Evolutionary conservation across 2,888 invertebrate genomes (phyloP).

Genomic region (Phlogophora meticulosa): DNA sequence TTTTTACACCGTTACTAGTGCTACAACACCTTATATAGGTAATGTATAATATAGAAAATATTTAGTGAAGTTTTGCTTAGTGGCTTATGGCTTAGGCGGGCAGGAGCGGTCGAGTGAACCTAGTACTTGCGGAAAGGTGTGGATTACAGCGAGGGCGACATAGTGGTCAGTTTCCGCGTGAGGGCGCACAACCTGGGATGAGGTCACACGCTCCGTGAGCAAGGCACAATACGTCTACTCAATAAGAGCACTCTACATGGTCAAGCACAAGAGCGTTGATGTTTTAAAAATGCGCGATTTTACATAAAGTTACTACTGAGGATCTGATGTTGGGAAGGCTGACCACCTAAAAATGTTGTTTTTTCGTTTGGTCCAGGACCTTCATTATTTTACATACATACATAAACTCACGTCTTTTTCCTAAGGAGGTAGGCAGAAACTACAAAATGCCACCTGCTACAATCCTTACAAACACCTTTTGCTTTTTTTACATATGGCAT

Average conservation of each 20-base stretch:
- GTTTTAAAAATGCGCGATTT: slow-evolving; percentile 12
- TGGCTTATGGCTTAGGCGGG: slow-evolving; percentile 20
- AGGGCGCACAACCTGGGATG: slow-evolving; percentile 79
- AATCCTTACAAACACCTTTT: no score
- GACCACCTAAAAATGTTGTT: no score
- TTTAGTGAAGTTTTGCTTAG: slow-evolving; percentile 5
- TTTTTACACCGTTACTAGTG: neutral
- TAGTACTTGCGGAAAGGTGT: slow-evolving; percentile 75
- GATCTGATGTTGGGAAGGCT: no score
- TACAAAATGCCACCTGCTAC: no score
- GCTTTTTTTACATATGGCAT: no score
- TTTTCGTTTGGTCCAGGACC: no score
- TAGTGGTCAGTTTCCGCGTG: slow-evolving; percentile 84
- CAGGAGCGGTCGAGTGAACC: slow-evolving; percentile 33
- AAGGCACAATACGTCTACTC: slow-evolving; percentile 79
- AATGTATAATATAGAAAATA: no score
- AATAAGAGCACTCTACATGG: slow-evolving; percentile 56
- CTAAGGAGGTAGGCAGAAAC: no score
- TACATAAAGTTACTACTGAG: no score
- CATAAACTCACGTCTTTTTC: no score
- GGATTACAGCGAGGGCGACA: slow-evolving; percentile 80
- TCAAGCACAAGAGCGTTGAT: slow-evolving; percentile 33
- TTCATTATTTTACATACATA: no score
- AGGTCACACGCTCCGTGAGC: slow-evolving; percentile 85
- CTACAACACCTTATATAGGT: no score